Evolutionary conservation across 2,113 vertebrate species (phyloP), one percentile per base, ranked within the genome.

Genomic region (Macroglossus sobrinus): DNA sequence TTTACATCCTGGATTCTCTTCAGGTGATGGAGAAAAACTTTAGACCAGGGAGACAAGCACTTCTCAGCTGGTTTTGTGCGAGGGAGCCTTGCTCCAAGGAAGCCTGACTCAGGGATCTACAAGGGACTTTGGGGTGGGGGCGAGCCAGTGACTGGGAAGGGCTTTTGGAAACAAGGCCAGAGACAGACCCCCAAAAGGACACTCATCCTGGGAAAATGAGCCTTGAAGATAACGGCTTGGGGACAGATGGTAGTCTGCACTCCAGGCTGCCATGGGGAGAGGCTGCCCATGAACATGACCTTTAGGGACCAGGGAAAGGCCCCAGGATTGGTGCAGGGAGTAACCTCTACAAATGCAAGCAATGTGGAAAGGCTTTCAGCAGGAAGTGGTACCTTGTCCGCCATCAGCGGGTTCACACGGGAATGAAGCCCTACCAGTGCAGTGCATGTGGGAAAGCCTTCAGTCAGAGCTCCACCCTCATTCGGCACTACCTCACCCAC

Each of bases 341-440:
- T 26, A 89, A 71, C 50, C 63, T 96, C 5, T 91, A 92, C 71
- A 66, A 82, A 38, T 98, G 97, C 78, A 84, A 43, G 2, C 95
- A 97, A 33, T 97, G 97, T 1, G 95, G 97, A 45, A 97, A 97
- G 38, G 64, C 68, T 8, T 98, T 97, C 59, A 96, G 22, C 82
- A 85, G 95, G 68, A 97, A 96, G 53, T 97, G 96, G 76, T 96
- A 95, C 53, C 97, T 98, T 0, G 88, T 75, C 33, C 95, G 93
- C 57, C 97, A 97, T 53, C 85, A 96, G 76, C 76, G 85, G 33
- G 93, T 94, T 81, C 97, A 97, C 64, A 96, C 96, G 0, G 97
- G 97, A 4, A 84, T 90, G 63, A 97, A 97, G 68, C 97, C 97
- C 2, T 98, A 97, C 0, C 76, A 74, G 11, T 98, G 97, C n/a